Conservation (phyloP, 2,888 invertebrate genomes). For the Tetragnatha montana region DNA sequence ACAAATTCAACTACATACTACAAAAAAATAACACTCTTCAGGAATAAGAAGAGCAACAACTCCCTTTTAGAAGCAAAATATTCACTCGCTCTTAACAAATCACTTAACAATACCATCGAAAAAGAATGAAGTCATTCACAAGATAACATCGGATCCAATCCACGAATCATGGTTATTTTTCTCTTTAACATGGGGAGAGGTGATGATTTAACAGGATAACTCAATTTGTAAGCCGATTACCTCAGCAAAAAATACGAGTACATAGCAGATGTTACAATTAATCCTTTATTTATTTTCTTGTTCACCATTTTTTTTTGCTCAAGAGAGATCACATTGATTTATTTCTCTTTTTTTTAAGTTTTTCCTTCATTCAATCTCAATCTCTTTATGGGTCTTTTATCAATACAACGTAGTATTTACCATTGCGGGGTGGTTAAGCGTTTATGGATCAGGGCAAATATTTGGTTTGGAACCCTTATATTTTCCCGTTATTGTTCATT, state of each 20-base stretch:
- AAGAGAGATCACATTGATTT: not conserved
- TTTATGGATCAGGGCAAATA: not conserved
- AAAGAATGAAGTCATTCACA: not conserved
- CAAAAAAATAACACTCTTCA: no score
- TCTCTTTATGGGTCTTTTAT: not conserved
- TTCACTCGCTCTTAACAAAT: not conserved
- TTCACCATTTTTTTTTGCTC: not conserved
- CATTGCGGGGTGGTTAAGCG: not conserved
- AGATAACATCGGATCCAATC: not conserved
- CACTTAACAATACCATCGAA: not conserved
- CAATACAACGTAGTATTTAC: not conserved
- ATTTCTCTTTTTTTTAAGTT: not conserved
- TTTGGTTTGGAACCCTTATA: no score
- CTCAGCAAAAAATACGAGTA: not conserved
- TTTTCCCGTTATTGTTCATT: no score
- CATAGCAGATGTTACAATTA: not conserved
- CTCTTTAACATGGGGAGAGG: not conserved
- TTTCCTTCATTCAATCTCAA: not conserved
- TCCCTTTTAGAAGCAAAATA: no score
- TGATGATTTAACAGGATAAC: slow-evolving; percentile 1
- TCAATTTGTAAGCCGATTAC: slow-evolving; percentile 1
- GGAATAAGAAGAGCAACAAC: no score
- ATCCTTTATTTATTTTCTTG: not conserved
- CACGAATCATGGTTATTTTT: not conserved
- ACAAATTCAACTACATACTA: no score